These are phyloP conservation scores for Scolanthus callimorphus DNA, from an alignment of 92 coral and sea anemone species.

Conservation along the genomic window DNA sequence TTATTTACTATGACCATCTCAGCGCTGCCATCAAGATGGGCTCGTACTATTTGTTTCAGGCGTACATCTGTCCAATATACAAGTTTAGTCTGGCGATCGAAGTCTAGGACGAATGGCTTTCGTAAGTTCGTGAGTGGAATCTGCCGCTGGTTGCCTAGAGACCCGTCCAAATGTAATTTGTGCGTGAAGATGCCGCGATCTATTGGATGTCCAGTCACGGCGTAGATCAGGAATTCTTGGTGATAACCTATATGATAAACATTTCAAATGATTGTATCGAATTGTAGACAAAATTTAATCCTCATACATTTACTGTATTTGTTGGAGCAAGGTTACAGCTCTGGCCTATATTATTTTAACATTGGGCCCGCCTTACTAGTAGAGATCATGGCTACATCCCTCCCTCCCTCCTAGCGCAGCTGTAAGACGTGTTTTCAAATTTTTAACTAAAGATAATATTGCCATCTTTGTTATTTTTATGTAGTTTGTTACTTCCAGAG, in stretches of 20 bases:
- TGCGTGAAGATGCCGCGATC: constrained; percentile 16
- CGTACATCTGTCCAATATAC: constrained; percentile 39
- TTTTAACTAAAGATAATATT: too few species aligned
- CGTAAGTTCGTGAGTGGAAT: constrained; percentile 11
- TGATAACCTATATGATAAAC: constrained; percentile 35
- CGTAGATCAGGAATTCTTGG: constrained; percentile 39
- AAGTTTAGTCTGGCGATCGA: constrained; percentile 19
- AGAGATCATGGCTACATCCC: too few species aligned
- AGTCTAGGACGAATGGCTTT: constrained; percentile 26
- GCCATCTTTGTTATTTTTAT: too few species aligned
- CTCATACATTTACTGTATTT: too few species aligned
- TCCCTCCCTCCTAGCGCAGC: too few species aligned
- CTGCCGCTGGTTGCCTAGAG: background rate
- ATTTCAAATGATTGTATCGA: too few species aligned
- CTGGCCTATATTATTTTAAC: too few species aligned
- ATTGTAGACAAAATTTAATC: too few species aligned
- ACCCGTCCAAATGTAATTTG: constrained; percentile 2
- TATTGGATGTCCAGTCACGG: constrained; percentile 14
- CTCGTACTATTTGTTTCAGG: constrained; percentile 16
- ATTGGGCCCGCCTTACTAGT: too few species aligned
- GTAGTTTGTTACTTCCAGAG: too few species aligned
- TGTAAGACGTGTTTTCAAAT: too few species aligned
- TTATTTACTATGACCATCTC: constrained; percentile 7
- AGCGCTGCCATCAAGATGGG: constrained; percentile 18
- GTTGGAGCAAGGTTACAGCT: too few species aligned